phyloP scores from a whole-genome alignment of 2,113 vertebrate genomes.

The Carassius gibelio region DNA sequence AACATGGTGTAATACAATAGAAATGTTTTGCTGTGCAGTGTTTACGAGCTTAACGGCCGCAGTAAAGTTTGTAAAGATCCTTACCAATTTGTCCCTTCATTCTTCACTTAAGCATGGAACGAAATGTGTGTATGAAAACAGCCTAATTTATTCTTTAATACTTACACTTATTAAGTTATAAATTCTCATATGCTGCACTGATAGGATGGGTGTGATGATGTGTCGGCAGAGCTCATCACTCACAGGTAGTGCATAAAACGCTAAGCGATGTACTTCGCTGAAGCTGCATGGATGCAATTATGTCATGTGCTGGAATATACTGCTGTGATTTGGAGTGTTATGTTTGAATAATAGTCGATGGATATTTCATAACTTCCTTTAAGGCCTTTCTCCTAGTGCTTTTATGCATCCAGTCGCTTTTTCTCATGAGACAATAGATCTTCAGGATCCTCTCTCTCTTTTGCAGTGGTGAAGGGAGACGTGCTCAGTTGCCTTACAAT shows the following conservation, averaged over 20 bases:
- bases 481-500: constrained; percentile 1
- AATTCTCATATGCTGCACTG: constrained; percentile 45
- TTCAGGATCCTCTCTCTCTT: constrained; percentile 2
- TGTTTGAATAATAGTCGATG: constrained; percentile 28
- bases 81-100: not conserved
- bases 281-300: constrained; percentile 17
- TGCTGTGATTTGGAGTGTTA: not conserved
- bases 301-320: constrained; percentile 2
- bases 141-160: constrained; percentile 22
- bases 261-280: not conserved
- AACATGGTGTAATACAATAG: constrained; percentile 5
- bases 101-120: not conserved
- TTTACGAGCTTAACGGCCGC: not conserved
- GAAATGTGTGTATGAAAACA: constrained; percentile 21
- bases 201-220: constrained; percentile 17
- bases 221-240: constrained; percentile 24
- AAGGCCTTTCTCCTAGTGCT: not conserved
- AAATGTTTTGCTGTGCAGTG: not conserved
- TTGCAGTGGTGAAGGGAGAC: not conserved
- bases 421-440: not conserved
- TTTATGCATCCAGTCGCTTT: not conserved
- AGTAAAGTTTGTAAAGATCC: constrained; percentile 11
- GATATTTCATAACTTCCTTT: constrained; percentile 28
- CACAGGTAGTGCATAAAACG: constrained; percentile 24
- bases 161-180: constrained; percentile 46